Conservation (phyloP, 92 coral and sea anemone species). For the Siderastrea siderea region DNA sequence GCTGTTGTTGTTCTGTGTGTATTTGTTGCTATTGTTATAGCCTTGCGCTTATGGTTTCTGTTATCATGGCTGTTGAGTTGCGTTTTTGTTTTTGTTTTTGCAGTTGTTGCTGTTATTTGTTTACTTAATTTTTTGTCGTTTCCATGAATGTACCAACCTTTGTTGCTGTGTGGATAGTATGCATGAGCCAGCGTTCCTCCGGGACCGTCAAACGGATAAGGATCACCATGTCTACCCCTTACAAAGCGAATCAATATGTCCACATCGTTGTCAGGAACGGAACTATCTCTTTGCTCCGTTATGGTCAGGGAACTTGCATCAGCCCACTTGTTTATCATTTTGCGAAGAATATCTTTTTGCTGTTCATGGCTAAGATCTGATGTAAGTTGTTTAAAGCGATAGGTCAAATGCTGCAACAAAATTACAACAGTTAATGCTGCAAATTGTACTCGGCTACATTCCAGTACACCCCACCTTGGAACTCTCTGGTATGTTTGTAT, state of each 20-base stretch:
- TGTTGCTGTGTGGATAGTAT: slow-evolving; percentile 77
- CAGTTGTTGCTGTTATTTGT: neutral
- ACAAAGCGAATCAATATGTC: slow-evolving; percentile 77
- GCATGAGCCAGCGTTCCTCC: slow-evolving; percentile 92
- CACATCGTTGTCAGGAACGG: slow-evolving; percentile 36
- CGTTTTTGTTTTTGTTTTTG: too few species aligned
- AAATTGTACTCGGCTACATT: neutral
- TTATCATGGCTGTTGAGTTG: neutral
- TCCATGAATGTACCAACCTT: slow-evolving; percentile 44
- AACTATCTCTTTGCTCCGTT: slow-evolving; percentile 37
- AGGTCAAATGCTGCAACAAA: slow-evolving; percentile 5
- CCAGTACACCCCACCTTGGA: too few species aligned
- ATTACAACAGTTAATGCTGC: neutral
- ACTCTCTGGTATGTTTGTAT: too few species aligned
- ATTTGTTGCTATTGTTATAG: neutral
- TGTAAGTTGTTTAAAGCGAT: neutral
- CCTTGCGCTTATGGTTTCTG: neutral
- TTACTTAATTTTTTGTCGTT: neutral
- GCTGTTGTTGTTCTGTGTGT: too few species aligned
- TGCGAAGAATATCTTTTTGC: slow-evolving; percentile 64
- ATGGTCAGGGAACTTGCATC: slow-evolving; percentile 56
- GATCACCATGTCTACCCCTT: slow-evolving; percentile 68
- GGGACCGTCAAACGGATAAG: slow-evolving; percentile 75
- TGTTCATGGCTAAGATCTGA: neutral
- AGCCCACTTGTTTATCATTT: slow-evolving; percentile 71